A percentile compares a stretch with the other conserved stretches of the same genome.
Conservation (phyloP, 2,113 vertebrate genomes). For the Puffinus mauretanicus region DNA sequence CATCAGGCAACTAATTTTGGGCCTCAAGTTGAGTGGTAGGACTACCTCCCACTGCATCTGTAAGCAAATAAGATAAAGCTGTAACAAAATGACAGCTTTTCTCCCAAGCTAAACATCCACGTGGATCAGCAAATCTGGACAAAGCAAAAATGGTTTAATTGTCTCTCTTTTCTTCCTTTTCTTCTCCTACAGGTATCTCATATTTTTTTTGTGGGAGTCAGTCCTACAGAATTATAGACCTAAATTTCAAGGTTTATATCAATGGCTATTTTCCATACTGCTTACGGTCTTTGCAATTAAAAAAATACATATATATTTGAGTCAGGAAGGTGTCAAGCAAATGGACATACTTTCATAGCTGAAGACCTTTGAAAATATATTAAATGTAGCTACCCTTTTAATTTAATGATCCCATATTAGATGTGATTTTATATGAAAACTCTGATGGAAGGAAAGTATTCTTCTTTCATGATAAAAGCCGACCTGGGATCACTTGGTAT, state of each 20-base stretch:
- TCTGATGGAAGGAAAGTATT: background rate
- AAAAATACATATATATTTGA: background rate
- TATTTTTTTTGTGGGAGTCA: background rate
- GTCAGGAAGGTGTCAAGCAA: background rate
- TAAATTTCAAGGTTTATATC: background rate
- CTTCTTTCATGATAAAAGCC: background rate
- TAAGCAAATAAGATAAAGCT: background rate
- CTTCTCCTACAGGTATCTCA: background rate
- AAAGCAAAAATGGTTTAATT: background rate
- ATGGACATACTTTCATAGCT: background rate
- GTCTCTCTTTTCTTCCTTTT: background rate
- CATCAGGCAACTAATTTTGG: background rate
- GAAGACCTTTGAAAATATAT: background rate
- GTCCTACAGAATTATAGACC: background rate
- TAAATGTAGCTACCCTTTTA: background rate
- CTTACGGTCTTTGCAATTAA: background rate
- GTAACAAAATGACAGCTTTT: background rate
- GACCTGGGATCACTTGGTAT: background rate
- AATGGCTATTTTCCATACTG: background rate
- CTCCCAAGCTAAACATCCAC: background rate
- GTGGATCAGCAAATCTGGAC: background rate
- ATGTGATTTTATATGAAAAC: conserved; percentile 19
- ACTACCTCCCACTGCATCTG: fast-evolving
- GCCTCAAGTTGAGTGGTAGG: background rate
- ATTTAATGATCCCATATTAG: background rate